Percentiles rank a stretch among this genome's conserved stretches.
phyloP scores from a whole-genome alignment of 2,888 invertebrate genomes.

The Ichneumon xanthorius region DNA sequence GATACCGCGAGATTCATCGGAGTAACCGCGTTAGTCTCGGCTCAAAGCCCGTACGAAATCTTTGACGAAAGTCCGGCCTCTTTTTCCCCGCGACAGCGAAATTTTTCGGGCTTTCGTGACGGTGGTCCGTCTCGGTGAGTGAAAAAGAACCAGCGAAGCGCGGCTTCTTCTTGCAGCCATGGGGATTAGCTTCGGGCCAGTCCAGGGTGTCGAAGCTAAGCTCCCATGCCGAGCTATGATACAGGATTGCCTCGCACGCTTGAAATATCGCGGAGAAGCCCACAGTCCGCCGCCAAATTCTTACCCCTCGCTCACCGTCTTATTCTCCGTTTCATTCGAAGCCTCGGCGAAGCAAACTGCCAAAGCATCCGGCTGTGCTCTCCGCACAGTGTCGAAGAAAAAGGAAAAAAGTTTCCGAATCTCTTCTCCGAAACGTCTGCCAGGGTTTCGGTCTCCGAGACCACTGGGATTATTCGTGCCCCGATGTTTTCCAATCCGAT shows the following conservation, averaged over 20 bases:
- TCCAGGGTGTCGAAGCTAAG: conserved; percentile 80
- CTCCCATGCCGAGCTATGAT: conserved; percentile 77
- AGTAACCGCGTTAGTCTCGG: neutral
- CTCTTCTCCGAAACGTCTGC: neutral
- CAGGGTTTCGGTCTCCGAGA: conserved; percentile 5
- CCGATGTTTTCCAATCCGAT: neutral
- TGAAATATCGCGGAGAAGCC: conserved; percentile 77
- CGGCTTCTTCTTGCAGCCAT: conserved; percentile 69
- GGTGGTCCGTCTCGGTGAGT: conserved; percentile 24
- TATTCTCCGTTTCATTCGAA: conserved; percentile 47
- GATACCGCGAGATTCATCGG: neutral
- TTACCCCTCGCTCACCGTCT: neutral
- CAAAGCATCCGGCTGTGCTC: neutral
- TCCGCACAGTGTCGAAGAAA: neutral
- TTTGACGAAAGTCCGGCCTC: conserved; percentile 13
- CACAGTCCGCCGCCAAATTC: neutral
- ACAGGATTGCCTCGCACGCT: conserved; percentile 79
- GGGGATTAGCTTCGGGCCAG: conserved; percentile 77
- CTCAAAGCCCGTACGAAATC: conserved; percentile 24
- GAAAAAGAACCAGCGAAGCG: conserved; percentile 63
- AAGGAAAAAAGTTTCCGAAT: neutral
- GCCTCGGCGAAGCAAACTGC: conserved; percentile 15
- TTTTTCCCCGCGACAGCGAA: conserved; percentile 45
- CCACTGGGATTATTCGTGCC: conserved; percentile 37
- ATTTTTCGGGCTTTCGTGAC: conserved; percentile 53